These are phyloP conservation scores for Euwallacea fornicatus DNA, from an alignment of 1,140 invertebrate genomes.

Conservation along the genomic window DNA sequence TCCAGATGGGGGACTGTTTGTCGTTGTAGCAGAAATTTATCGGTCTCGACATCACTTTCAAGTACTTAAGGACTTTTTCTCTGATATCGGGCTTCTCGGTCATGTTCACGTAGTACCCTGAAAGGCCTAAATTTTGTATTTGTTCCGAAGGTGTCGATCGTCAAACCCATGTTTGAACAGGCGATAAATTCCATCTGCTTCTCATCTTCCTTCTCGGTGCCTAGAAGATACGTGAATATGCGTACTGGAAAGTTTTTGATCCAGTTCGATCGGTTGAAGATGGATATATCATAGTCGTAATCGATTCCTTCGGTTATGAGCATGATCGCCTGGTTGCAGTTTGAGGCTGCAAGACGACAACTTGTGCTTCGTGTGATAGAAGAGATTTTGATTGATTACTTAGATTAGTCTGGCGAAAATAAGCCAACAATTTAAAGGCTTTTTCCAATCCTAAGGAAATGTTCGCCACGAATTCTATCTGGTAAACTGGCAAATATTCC, in stretches of 20 bases:
- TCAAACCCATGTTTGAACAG: conserved; percentile 81
- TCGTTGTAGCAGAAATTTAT: conserved; percentile 76
- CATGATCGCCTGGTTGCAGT: conserved; percentile 96
- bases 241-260: conserved; percentile 77
- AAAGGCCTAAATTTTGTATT: conserved; percentile 35
- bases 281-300: conserved; percentile 81
- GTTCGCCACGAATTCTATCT: conserved; percentile 43
- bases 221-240: conserved; percentile 97
- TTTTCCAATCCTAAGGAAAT: conserved; percentile 44
- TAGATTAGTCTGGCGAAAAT: conserved; percentile 38
- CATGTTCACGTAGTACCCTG: conserved; percentile 92
- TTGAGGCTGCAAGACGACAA: conserved; percentile 47
- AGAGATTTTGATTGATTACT: conserved; percentile 24
- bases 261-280: conserved; percentile 93
- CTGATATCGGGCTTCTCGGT: conserved; percentile 90
- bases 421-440: conserved; percentile 46
- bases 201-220: conserved; percentile 81
- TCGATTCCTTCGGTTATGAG: conserved; percentile 97
- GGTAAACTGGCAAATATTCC: conserved; percentile 46
- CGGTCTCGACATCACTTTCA: conserved; percentile 87
- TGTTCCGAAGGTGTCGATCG: background rate
- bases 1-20: conserved; percentile 82
- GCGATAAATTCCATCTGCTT: conserved; percentile 95
- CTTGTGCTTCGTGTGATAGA: too few relatives aligned
- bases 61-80: conserved; percentile 90